phyloP scores from a whole-genome alignment of 2,113 vertebrate genomes.

The Cheirogaleus medius region DNA sequence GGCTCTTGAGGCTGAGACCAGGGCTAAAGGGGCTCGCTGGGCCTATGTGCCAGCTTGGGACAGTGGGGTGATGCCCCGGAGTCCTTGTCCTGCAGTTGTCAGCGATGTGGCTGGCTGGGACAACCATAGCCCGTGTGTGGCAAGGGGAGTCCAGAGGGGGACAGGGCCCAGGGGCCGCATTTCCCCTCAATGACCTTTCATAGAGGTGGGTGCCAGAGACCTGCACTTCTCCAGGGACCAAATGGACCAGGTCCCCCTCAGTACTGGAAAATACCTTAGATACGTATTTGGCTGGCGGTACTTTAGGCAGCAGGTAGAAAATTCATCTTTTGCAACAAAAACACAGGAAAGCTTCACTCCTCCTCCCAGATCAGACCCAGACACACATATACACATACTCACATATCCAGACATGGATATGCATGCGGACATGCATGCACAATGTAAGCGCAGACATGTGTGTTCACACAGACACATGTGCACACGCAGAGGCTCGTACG shows the following conservation, averaged over 20 bases:
- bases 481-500: not conserved
- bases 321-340: not conserved
- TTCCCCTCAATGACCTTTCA: not conserved
- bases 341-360: not conserved
- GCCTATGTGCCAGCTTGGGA: not conserved
- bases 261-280: not conserved
- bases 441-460: rapidly evolving
- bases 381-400: not conserved
- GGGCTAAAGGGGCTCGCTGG: not conserved
- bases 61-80: not conserved
- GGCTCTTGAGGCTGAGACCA: not conserved
- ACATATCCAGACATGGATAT: not conserved
- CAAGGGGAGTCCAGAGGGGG: not conserved
- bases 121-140: rapidly evolving
- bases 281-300: not conserved
- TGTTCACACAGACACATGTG: rapidly evolving
- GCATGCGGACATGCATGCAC: rapidly evolving
- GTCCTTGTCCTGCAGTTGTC: not conserved
- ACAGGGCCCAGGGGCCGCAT: not conserved
- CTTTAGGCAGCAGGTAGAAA: not conserved
- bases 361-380: not conserved
- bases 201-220: not conserved
- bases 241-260: not conserved
- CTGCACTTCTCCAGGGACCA: not conserved
- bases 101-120: not conserved